Evolutionary conservation across 2,113 vertebrate species (phyloP).

Genomic region (Corythornis madagascariensis): DNA sequence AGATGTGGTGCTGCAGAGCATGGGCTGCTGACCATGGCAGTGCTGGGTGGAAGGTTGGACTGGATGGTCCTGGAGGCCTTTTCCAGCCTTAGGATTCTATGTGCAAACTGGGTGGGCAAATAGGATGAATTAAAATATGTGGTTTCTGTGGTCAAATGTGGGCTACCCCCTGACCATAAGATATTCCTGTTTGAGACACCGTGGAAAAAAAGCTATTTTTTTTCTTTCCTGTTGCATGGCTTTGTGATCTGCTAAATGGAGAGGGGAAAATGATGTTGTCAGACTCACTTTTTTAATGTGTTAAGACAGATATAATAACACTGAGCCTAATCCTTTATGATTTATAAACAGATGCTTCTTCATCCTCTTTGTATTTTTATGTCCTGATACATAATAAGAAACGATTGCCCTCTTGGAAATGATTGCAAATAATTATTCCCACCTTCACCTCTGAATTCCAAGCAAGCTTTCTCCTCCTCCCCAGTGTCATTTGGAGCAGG

Average conservation of each 20-base stretch:
- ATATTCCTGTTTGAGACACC: neutral
- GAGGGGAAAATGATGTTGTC: neutral
- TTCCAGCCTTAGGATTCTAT: too few relatives aligned
- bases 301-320: neutral
- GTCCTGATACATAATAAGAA: neutral
- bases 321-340: neutral
- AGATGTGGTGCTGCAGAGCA: too few relatives aligned
- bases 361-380: neutral
- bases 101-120: neutral
- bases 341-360: slow-evolving; percentile 15
- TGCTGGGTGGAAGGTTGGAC: too few relatives aligned
- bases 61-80: too few relatives aligned
- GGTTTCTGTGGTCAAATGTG: neutral
- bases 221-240: neutral
- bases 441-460: neutral
- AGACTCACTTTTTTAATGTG: neutral
- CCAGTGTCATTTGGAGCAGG: neutral
- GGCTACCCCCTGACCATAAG: neutral
- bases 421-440: neutral
- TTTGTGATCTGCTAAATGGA: neutral
- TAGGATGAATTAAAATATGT: neutral
- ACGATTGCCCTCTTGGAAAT: neutral
- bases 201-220: neutral
- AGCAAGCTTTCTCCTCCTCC: neutral
- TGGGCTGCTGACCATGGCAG: too few relatives aligned